Percentiles rank a stretch among this genome's conserved stretches.
Evolutionary conservation across 2,888 invertebrate genomes (phyloP).

Genomic region (Morpho deidamia): DNA sequence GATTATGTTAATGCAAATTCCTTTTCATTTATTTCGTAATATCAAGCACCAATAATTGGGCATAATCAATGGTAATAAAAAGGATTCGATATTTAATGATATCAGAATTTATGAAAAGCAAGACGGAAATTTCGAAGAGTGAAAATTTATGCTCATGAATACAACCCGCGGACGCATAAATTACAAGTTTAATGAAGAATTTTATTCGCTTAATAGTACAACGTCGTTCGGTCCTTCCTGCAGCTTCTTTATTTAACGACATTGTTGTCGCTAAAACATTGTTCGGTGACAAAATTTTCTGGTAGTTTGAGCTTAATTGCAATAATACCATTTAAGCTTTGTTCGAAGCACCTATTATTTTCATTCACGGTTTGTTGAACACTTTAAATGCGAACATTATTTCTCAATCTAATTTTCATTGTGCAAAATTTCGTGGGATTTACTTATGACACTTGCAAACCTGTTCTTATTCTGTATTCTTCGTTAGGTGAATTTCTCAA

Average conservation of each 20-base stretch:
- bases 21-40: no score
- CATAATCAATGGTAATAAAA: background rate
- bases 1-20: no score
- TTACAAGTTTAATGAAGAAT: constrained; percentile 46
- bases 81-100: constrained; percentile 8
- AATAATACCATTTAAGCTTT: constrained; percentile 51
- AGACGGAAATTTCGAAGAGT: constrained; percentile 23
- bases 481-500: no score
- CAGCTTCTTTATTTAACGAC: constrained; percentile 42
- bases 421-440: constrained; percentile 39
- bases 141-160: constrained; percentile 43
- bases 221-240: constrained; percentile 25
- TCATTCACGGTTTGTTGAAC: constrained; percentile 58
- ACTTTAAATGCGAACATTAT: constrained; percentile 52
- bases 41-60: background rate
- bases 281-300: constrained; percentile 52
- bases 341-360: constrained; percentile 47
- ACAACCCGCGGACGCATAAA: constrained; percentile 46
- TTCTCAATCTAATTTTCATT: constrained; percentile 49
- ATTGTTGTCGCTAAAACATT: constrained; percentile 42
- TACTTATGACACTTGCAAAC: no score
- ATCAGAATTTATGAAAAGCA: background rate
- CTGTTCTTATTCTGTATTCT: no score
- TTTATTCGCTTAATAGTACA: constrained; percentile 37
- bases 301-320: constrained; percentile 58